phyloP scores from a whole-genome alignment of 2,797 vertebrate genomes.

The Lepilemur septentrionalis region DNA sequence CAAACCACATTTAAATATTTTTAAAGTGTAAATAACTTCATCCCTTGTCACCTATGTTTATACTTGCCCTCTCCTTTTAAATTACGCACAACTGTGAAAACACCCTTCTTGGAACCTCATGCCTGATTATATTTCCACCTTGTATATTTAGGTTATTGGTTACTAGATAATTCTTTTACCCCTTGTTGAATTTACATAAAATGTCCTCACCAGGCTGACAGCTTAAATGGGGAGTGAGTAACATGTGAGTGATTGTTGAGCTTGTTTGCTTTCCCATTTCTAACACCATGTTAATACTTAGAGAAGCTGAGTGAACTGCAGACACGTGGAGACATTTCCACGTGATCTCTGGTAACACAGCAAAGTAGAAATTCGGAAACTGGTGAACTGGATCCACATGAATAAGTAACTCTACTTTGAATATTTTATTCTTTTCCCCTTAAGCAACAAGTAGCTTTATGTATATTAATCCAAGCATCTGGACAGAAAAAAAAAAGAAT shows the following conservation, averaged over 20 bases:
- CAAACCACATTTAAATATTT: constrained; percentile 77
- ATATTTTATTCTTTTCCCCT: background rate
- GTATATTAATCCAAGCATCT: background rate
- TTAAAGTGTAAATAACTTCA: constrained; percentile 64
- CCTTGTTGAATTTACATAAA: constrained; percentile 58
- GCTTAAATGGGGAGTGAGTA: constrained; percentile 25
- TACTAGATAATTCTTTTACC: constrained; percentile 59
- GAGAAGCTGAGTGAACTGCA: background rate
- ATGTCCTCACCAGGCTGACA: constrained; percentile 38
- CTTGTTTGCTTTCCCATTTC: background rate
- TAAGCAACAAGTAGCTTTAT: background rate
- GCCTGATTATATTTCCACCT: constrained; percentile 43
- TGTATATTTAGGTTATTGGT: constrained; percentile 52
- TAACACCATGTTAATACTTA: background rate
- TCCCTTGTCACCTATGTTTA: constrained; percentile 67
- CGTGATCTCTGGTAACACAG: background rate
- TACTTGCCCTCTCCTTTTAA: constrained; percentile 60
- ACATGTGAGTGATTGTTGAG: background rate
- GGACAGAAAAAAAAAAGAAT: background rate
- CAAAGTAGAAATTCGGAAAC: background rate
- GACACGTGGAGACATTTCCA: background rate
- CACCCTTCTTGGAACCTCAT: constrained; percentile 14
- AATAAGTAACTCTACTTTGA: background rate
- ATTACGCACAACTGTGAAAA: constrained; percentile 66
- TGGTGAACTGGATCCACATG: background rate